These are phyloP conservation scores for Agrypnia vestita DNA, from an alignment of 1,140 invertebrate genomes.

Conservation along the genomic window DNA sequence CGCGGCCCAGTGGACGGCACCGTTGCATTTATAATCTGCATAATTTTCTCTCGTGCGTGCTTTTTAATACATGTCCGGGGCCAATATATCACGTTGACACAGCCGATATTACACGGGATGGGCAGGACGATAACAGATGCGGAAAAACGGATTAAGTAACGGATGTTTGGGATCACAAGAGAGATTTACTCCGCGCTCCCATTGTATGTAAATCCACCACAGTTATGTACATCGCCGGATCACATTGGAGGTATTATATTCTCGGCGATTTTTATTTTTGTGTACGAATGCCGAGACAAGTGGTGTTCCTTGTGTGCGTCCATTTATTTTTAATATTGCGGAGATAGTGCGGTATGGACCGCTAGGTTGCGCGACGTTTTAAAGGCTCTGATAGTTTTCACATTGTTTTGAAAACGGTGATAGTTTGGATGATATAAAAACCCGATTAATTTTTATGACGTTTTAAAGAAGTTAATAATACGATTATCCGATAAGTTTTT, in stretches of 20 bases:
- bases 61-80: slow-evolving; percentile 51
- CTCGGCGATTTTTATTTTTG: slow-evolving; percentile 18
- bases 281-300: slow-evolving; percentile 15
- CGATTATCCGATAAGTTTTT: too few relatives aligned
- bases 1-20: slow-evolving; percentile 22
- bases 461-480: too few relatives aligned
- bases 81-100: slow-evolving; percentile 61
- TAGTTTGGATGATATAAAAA: too few relatives aligned
- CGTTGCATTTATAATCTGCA: slow-evolving; percentile 58
- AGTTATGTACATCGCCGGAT: slow-evolving; percentile 31
- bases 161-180: slow-evolving; percentile 56
- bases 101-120: slow-evolving; percentile 60
- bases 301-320: slow-evolving; percentile 1
- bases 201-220: slow-evolving; percentile 58
- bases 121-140: slow-evolving; percentile 58
- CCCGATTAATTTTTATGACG: too few relatives aligned
- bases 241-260: slow-evolving; percentile 17
- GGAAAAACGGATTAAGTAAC: slow-evolving; percentile 60
- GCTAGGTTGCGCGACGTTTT: too few relatives aligned
- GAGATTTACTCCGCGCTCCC: slow-evolving; percentile 55
- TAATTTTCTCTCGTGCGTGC: slow-evolving; percentile 51
- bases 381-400: too few relatives aligned
- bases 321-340: too few relatives aligned
- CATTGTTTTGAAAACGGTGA: too few relatives aligned
- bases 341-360: too few relatives aligned